Evolutionary conservation across 2,888 invertebrate genomes (phyloP), one percentile per base, ranked within the genome.

Genomic region (Parnassius smintheus): DNA sequence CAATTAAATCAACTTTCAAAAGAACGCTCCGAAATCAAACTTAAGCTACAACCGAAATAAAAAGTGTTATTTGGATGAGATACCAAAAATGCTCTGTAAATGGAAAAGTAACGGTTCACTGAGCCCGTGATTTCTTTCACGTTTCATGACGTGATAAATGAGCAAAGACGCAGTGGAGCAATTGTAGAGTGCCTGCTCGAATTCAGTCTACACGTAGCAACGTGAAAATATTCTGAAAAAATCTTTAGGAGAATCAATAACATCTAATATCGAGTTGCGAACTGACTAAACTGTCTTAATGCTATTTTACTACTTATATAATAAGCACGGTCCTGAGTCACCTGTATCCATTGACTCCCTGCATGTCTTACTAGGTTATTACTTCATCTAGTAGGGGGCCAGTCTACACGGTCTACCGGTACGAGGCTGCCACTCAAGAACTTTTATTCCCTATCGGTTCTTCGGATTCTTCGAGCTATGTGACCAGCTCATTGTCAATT

Each of bases 91-190:
- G 77, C 80, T 81, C 75, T 77, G 85, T 82, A 86, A 87, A 88
- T 87, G 83, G 85, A 85, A 87, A 86, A 84, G 83, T 77, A 82
- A 81, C 87, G 86, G 88, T 85, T 87, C 86, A 88, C 82, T 83
- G 79, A 79, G 74, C 75, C 71, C 70, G 82, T 79, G 83, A 84
- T 72, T 73, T 85, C 84, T 82, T 83, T 80, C 81, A 75, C 80
- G 74, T 81, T 79, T 77, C 82, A 76, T 79, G 83, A 75, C 82
- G 84, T 88, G 89, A 88, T 88, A 88, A 88, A 89, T 88, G 86
- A 81, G 70, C 73, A 74, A 74, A 71, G 62, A 54, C 62, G 57
- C 62, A 54, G 72, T 69, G 70, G 71, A 72, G 69, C 59, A 59
- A 56, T 59, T 51, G 51, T 41, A 22, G 55, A 63, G 51, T 59